These are phyloP conservation scores for Columbina picui DNA, from an alignment of 2,113 vertebrate genomes.

Conservation along the genomic window DNA sequence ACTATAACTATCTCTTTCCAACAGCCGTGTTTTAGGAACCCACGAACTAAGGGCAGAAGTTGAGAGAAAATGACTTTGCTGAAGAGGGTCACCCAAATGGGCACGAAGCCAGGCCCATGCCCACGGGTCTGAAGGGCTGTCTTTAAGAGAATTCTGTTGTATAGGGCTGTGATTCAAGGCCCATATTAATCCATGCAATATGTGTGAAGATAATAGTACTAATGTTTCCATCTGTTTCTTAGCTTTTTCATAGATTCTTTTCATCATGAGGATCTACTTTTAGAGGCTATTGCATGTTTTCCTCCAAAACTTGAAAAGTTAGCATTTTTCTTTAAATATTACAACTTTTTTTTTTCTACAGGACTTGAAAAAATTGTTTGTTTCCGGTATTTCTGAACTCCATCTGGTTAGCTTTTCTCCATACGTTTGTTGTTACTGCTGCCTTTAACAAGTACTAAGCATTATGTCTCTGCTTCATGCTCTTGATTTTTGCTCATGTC, in stretches of 20 bases:
- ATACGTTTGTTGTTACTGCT: background rate
- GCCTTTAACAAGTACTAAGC: background rate
- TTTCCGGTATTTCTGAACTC: background rate
- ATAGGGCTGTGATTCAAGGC: background rate
- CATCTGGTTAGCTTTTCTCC: background rate
- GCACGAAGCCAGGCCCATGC: background rate
- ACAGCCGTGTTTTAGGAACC: background rate
- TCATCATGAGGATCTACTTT: background rate
- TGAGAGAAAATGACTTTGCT: background rate
- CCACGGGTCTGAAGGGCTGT: background rate
- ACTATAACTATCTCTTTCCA: background rate
- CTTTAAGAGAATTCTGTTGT: background rate
- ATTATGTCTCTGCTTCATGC: background rate
- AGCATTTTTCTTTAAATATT: background rate
- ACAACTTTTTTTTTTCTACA: background rate
- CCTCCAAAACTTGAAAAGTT: background rate
- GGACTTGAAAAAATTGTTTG: background rate
- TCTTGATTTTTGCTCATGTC: background rate
- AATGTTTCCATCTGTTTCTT: background rate
- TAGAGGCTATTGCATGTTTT: background rate
- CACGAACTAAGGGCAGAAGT: background rate
- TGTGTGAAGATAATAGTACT: background rate
- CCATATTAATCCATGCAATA: accelerated
- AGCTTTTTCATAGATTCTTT: background rate
- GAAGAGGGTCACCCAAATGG: background rate